These are phyloP conservation scores for Drosophila longiperda DNA, from an alignment of 2,888 invertebrate genomes.

Conservation along the genomic window DNA sequence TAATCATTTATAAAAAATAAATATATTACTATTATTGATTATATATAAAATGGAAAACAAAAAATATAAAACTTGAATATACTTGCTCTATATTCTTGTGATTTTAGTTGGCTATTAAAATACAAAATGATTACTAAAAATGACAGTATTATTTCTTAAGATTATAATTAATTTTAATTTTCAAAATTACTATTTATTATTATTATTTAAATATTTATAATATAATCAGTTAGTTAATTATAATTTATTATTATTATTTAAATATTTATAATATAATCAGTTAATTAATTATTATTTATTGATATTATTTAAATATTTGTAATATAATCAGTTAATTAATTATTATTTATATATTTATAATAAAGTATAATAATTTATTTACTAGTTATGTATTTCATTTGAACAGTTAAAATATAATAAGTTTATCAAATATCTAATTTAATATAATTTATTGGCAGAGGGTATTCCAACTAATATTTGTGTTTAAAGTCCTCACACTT, in stretches of 20 bases:
- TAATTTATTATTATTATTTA: not conserved
- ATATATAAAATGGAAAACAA: not conserved
- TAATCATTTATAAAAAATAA: not conserved
- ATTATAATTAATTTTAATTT: not conserved
- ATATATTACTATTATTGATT: not conserved
- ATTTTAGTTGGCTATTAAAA: not conserved
- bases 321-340: not conserved
- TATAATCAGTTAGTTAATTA: not conserved
- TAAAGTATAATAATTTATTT: not conserved
- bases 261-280: not conserved
- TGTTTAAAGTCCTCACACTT: not conserved
- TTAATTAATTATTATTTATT: not conserved
- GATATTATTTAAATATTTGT: not conserved
- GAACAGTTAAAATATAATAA: not conserved
- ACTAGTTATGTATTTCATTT: fast-evolving
- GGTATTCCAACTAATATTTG: not conserved
- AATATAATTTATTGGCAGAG: not conserved
- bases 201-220: not conserved
- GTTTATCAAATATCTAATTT: not conserved
- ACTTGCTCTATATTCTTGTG: not conserved
- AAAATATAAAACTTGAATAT: not conserved
- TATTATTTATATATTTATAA: not conserved
- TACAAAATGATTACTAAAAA: not conserved
- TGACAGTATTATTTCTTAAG: not conserved
- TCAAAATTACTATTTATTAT: not conserved